Evolutionary conservation across 2,888 invertebrate species (phyloP).

Genomic region (Lasioglossum calceatum): DNA sequence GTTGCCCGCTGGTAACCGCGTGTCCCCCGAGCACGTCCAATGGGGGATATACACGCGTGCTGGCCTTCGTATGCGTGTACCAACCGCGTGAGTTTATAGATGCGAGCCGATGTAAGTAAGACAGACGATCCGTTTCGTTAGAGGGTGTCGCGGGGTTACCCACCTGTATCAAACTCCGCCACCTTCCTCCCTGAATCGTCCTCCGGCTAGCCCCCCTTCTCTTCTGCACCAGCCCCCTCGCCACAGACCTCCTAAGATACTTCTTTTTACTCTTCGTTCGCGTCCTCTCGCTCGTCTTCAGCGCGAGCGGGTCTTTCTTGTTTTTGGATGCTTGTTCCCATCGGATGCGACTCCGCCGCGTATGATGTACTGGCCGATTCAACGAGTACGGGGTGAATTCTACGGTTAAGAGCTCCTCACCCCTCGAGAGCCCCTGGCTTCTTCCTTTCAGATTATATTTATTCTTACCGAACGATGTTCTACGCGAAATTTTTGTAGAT

Average conservation of each 20-base stretch:
- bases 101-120: constrained; percentile 76
- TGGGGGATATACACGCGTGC: constrained; percentile 67
- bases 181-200: constrained; percentile 48
- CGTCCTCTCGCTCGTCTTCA: constrained; percentile 40
- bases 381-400: background rate
- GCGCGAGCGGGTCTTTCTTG: constrained; percentile 39
- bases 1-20: constrained; percentile 75
- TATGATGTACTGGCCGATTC: constrained; percentile 31
- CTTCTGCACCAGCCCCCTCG: background rate
- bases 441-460: background rate
- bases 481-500: background rate
- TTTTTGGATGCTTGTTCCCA: constrained; percentile 45
- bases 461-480: background rate
- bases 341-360: constrained; percentile 18
- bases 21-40: constrained; percentile 66
- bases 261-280: constrained; percentile 33
- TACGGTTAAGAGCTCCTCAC: background rate
- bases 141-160: constrained; percentile 75
- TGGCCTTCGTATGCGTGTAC: constrained; percentile 64
- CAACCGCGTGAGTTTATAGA: constrained; percentile 72
- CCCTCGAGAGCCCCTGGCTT: background rate
- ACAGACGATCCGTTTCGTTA: constrained; percentile 80
- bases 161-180: constrained; percentile 75
- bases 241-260: background rate
- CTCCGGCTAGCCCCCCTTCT: background rate